Percentiles rank a stretch among this genome's conserved stretches.
Evolutionary conservation across 2,113 vertebrate species (phyloP).

Genomic region (Pterocles gutturalis): DNA sequence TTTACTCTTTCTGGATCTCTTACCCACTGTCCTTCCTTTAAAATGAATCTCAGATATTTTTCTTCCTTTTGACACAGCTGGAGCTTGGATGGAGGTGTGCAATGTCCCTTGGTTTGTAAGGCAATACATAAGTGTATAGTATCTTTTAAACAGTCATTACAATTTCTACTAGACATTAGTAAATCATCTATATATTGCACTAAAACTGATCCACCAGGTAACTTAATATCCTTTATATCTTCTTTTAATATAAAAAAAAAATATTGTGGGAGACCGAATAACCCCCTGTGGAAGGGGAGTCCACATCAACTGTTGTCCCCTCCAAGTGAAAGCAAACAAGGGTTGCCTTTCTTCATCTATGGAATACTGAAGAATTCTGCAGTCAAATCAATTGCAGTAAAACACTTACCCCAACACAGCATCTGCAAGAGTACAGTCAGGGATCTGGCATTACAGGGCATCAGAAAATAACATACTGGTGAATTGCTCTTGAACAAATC

Average conservation of each 20-base stretch:
- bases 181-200: background rate
- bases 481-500: background rate
- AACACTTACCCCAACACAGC: fast-evolving
- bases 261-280: background rate
- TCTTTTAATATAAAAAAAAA: background rate
- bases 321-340: background rate
- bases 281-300: background rate
- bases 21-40: background rate
- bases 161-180: background rate
- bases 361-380: background rate
- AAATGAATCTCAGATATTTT: background rate
- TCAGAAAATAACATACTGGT: background rate
- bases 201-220: background rate
- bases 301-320: background rate
- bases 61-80: background rate
- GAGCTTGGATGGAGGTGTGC: background rate
- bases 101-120: background rate
- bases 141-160: background rate
- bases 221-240: background rate
- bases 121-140: background rate
- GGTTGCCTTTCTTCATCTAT: background rate
- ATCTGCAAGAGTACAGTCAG: background rate
- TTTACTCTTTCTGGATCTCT: background rate
- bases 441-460: background rate
- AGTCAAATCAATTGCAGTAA: background rate